Evolutionary conservation across 2,113 vertebrate genomes (phyloP).

Genomic region (Hiodon tergisus): DNA sequence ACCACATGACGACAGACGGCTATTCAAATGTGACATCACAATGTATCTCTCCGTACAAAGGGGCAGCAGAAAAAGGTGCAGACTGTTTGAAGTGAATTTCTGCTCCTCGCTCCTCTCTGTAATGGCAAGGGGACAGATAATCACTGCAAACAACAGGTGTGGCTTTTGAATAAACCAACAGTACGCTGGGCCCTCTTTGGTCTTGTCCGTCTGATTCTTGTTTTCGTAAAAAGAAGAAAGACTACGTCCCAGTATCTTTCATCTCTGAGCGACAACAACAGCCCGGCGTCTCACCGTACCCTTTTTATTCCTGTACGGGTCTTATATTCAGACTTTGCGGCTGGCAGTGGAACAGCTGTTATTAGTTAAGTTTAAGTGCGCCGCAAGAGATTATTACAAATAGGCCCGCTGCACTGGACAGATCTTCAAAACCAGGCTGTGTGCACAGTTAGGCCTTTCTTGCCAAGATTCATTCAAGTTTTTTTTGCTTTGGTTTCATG

Average conservation of each 20-base stretch:
- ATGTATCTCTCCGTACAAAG: background rate
- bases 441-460: background rate
- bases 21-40: background rate
- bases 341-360: constrained; percentile 18
- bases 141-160: constrained; percentile 28
- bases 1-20: background rate
- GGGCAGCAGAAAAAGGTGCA: background rate
- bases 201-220: constrained; percentile 25
- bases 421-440: background rate
- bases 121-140: constrained; percentile 16
- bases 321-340: constrained; percentile 13
- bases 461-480: background rate
- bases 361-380: background rate
- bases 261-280: constrained; percentile 24
- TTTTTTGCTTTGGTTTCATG: background rate
- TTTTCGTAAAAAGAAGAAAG: constrained; percentile 22
- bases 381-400: background rate
- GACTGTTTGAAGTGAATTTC: constrained; percentile 19
- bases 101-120: constrained; percentile 10
- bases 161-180: constrained; percentile 25
- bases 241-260: constrained; percentile 19
- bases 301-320: constrained; percentile 18
- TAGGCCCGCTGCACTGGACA: background rate
- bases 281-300: background rate
- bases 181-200: constrained; percentile 20